Base-by-base conservation (phyloP, 1,140 invertebrate genomes). In the Drosophila mayri region DNA sequence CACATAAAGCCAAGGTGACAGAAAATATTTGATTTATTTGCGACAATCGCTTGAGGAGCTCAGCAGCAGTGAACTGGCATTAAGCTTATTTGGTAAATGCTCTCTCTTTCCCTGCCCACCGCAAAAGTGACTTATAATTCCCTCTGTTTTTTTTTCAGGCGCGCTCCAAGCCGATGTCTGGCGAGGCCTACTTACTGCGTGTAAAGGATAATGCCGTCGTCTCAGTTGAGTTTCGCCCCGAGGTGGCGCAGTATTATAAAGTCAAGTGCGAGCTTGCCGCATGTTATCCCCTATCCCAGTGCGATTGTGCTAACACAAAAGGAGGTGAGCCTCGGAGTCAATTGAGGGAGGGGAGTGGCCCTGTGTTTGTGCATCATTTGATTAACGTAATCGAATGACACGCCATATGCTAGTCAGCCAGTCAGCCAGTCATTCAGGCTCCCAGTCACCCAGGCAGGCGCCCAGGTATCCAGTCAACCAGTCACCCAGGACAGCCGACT, bases 371-470 rank as follows among this genome's bases (percentile, higher is more conserved):
- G 80, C 81, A 88, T 88, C 81, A 88, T 88, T 90, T 88, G 85
- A 88, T 88, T 88, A 88, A 90, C 85, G 85, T 88, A 88, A 88
- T 88, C 81, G 81, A 88, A 88, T 88, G 74, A 77, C 75, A 77
- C 75, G 75, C 74, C 75, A 77, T 70, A 77, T 77, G 72, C 61
- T 60, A 65, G 49, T 54, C 85, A 88, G 25, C 72, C 67, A 71
- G 67, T 63, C 57, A 79, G 18, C 22, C 64, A 70, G 22, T 59
- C 47, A 76, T 22, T n/a, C 55, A 62, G 59, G 40, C 35, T 52
- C 28, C 11, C 71, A 68, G 35, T 25, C 41, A 57, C 7, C 43
- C 43, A 22, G 18, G 9, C 38, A 67, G 12, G 2, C 38, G 57
- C 37, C 16, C 52, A 41, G 18, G 46, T 35, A 72, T 32, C 58